These are phyloP conservation scores for Fregata magnificens DNA, from an alignment of 2,113 vertebrate genomes.

Conservation along the genomic window DNA sequence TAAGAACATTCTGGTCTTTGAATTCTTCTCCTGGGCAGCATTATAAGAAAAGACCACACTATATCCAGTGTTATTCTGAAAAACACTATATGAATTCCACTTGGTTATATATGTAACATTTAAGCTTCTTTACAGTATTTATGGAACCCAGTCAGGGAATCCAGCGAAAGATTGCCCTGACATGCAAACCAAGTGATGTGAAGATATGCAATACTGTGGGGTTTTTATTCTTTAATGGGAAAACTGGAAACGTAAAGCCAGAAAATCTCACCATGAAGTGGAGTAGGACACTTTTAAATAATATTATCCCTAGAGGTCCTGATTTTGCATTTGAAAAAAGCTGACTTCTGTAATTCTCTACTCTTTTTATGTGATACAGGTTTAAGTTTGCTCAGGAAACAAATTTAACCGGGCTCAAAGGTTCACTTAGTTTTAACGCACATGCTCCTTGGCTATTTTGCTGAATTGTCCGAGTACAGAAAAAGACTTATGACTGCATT, in stretches of 20 bases:
- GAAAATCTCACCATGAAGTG: neutral
- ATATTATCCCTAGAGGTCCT: neutral
- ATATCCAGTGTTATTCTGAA: neutral
- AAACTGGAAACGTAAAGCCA: neutral
- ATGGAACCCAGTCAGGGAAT: neutral
- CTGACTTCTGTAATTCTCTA: neutral
- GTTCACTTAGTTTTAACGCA: neutral
- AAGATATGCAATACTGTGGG: neutral
- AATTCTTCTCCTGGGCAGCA: neutral
- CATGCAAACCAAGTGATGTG: neutral
- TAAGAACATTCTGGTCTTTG: neutral
- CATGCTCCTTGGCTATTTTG: neutral
- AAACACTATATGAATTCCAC: neutral
- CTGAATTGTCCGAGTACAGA: neutral
- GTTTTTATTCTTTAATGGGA: neutral
- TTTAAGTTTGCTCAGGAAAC: neutral
- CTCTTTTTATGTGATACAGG: neutral
- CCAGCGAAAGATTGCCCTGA: neutral
- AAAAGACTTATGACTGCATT: neutral
- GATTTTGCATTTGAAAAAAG: neutral
- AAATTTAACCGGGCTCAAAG: conserved; percentile 2
- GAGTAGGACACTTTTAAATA: neutral
- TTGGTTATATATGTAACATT: neutral
- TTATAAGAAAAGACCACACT: neutral
- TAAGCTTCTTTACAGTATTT: neutral